phyloP scores from a whole-genome alignment of 1,140 invertebrate species.

The Papilio polytes region DNA sequence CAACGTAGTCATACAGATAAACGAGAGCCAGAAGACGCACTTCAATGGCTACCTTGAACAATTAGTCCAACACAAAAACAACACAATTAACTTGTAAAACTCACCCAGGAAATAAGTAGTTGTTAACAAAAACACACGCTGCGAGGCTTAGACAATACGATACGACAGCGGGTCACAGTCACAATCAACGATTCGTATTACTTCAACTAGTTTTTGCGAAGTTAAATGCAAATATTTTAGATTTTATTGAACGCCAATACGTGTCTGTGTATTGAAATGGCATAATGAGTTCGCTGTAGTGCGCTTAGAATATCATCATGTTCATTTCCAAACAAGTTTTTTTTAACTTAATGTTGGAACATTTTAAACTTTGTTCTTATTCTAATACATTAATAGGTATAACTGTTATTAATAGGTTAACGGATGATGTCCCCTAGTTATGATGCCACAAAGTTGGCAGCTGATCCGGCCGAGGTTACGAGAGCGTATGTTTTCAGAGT shows the following conservation, averaged over 20 bases:
- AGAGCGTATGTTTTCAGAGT: no score
- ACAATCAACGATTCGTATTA: background rate
- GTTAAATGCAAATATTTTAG: background rate
- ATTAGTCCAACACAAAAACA: slow-evolving; percentile 67
- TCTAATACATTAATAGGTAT: no score
- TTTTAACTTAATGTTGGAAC: background rate
- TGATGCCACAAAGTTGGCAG: no score
- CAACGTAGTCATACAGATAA: slow-evolving; percentile 46
- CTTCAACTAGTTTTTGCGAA: background rate
- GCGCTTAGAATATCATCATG: background rate
- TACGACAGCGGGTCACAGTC: background rate
- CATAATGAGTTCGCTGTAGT: background rate
- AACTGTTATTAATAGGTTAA: no score
- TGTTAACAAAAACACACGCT: slow-evolving; percentile 42
- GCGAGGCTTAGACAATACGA: background rate
- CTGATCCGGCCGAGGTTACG: no score
- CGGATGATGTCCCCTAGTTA: no score
- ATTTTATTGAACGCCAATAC: background rate
- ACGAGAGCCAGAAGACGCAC: slow-evolving; percentile 58
- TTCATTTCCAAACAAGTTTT: background rate
- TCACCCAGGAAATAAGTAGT: slow-evolving; percentile 59
- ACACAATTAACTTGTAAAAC: slow-evolving; percentile 65
- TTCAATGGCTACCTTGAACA: slow-evolving; percentile 71
- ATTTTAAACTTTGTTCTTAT: no score
- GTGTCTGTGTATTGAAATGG: background rate